A percentile compares a stretch with the other conserved stretches of the same genome.
phyloP scores from a whole-genome alignment of 2,113 vertebrate species.

The Tenrec ecaudatus region DNA sequence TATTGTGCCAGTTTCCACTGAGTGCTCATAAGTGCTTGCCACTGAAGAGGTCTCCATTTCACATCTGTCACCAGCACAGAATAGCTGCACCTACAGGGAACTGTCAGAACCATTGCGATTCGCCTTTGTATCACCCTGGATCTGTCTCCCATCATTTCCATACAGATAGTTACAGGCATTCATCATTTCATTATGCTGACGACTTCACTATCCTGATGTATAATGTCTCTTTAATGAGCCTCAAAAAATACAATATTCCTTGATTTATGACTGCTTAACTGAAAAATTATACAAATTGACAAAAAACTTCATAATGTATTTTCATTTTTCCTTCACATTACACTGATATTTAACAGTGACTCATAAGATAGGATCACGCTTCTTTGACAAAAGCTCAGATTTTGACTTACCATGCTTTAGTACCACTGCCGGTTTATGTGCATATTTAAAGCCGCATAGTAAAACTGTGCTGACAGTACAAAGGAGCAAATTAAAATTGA shows the following conservation, averaged over 20 bases:
- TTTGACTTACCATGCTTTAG: conserved; percentile 63
- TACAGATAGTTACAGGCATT: conserved; percentile 88
- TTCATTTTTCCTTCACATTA: conserved; percentile 80
- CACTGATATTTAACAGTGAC: conserved; percentile 81
- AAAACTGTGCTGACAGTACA: conserved; percentile 54
- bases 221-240: conserved; percentile 92
- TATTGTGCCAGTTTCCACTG: conserved; percentile 76
- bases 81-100: conserved; percentile 85
- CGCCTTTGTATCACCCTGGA: conserved; percentile 85
- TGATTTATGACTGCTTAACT: conserved; percentile 91
- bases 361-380: conserved; percentile 75
- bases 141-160: conserved; percentile 89
- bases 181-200: conserved; percentile 89
- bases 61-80: conserved; percentile 86
- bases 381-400: conserved; percentile 76
- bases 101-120: conserved; percentile 84
- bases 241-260: conserved; percentile 91
- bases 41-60: conserved; percentile 84
- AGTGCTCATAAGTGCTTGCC: conserved; percentile 84
- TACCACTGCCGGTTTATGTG: conserved; percentile 47
- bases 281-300: conserved; percentile 91
- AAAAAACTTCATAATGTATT: conserved; percentile 82
- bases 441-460: conserved; percentile 31
- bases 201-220: conserved; percentile 87
- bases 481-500: conserved; percentile 74